Evolutionary conservation across 1,140 invertebrate genomes (phyloP).

Genomic region (Holcopasites calliopsidis): DNA sequence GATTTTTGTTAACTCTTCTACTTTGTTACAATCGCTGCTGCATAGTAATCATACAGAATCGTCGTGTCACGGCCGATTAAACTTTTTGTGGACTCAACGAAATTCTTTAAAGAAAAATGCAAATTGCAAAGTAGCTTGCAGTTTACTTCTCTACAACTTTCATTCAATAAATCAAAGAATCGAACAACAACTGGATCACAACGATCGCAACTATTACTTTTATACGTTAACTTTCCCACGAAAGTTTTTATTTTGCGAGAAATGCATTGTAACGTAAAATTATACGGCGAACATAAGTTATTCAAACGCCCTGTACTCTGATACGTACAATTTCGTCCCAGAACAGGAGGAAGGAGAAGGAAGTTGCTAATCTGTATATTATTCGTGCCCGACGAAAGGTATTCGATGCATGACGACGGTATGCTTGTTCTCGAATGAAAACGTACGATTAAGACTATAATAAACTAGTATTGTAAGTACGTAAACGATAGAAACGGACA

Average conservation of each 20-base stretch:
- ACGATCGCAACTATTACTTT: background rate
- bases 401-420: slow-evolving; percentile 23
- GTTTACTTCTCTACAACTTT: background rate
- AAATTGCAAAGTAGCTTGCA: background rate
- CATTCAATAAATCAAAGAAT: background rate
- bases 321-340: background rate
- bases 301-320: too few species aligned
- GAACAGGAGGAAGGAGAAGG: background rate
- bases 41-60: background rate
- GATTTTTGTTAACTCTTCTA: slow-evolving; percentile 26
- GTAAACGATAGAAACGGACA: background rate
- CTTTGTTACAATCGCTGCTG: slow-evolving; percentile 12
- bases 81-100: background rate
- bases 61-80: background rate
- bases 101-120: background rate
- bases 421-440: slow-evolving; percentile 33
- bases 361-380: slow-evolving; percentile 25
- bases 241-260: too few species aligned
- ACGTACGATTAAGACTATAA: slow-evolving; percentile 27
- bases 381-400: slow-evolving; percentile 21
- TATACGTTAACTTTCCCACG: too few species aligned
- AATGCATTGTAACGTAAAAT: too few species aligned
- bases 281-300: too few species aligned
- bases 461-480: slow-evolving; percentile 27
- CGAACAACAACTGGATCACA: background rate